Evolutionary conservation across 2,888 invertebrate genomes (phyloP), one percentile per base, ranked within the genome.

Genomic region (Melipona beecheii): DNA sequence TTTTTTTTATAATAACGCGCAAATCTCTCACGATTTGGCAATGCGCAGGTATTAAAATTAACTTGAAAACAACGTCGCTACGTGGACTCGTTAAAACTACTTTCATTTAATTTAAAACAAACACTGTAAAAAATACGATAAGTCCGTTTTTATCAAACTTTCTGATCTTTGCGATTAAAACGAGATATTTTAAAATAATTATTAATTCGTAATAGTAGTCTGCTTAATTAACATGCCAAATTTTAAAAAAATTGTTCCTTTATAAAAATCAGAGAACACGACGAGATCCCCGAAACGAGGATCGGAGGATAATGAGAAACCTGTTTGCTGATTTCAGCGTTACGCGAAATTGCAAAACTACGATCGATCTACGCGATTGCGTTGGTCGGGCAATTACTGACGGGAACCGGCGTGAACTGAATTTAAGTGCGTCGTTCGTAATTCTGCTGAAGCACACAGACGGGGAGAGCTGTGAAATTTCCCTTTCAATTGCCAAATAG

Each of bases 401-500:
- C 60, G n/a, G 31, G 68, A 77, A 71, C 50, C 56, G 31, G 49
- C 43, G 68, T 58, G 68, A 68, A 75, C 66, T 58, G 78, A 60
- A 75, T 73, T 70, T 50, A 65, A 79, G 76, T 21, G 65, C 50
- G 76, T 62, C 71, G 66, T 74, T 84, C 56, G 62, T 74, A 66
- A 83, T 72, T 83, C 72, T 31, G 54, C 58, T 27, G 62, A 68
- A 49, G 78, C 72, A 64, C 58, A 31, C 4, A 31, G 56, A 52
- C 19, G 9, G 36, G n/a, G 36, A 19, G 52, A 17, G 52, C 54
- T 70, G 43, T 54, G 17, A 50, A 70, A 66, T 84, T 75, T 79
- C 52, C 70, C 60, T 62, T 24, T 90, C 88, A 92, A 90, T 94
- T 96, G 92, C 97, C 96, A 91, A 98, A 98, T 92, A 98, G 95